Conservation (phyloP, 2,113 vertebrate genomes). For the Pongo abelii region DNA sequence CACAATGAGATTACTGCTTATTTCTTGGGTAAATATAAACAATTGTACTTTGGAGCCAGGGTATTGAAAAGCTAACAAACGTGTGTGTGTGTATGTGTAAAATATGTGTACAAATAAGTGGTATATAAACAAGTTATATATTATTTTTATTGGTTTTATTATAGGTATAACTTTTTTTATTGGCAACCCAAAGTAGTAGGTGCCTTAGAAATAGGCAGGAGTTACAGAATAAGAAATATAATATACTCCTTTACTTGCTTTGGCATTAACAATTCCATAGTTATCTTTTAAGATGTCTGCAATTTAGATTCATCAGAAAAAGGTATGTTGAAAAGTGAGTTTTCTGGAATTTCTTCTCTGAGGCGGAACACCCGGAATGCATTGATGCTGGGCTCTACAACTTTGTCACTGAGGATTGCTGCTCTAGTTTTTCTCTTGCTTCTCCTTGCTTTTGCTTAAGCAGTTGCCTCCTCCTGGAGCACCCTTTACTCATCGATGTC, state of each 20-base stretch:
- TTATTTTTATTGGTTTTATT: background rate
- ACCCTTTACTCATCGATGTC: background rate
- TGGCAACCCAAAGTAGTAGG: background rate
- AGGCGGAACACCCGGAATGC: background rate
- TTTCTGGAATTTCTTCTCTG: background rate
- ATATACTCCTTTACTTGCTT: background rate
- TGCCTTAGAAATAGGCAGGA: background rate
- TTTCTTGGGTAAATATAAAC: background rate
- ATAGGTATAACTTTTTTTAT: background rate
- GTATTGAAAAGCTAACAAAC: background rate
- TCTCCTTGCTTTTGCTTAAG: background rate
- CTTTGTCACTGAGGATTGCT: background rate
- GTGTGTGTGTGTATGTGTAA: background rate
- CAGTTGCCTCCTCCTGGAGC: background rate
- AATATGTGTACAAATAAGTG: background rate
- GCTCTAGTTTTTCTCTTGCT: background rate
- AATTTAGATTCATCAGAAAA: background rate
- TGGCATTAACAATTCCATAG: background rate
- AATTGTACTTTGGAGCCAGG: background rate
- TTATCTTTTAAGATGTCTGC: background rate
- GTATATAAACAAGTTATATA: background rate
- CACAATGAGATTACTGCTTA: background rate
- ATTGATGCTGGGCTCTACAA: background rate
- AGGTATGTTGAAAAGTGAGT: background rate
- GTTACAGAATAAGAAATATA: constrained; percentile 1